A percentile compares a stretch with the other conserved stretches of the same genome.
Evolutionary conservation across 2,113 vertebrate species (phyloP).

Genomic region (Phylloscopus trochiloides): DNA sequence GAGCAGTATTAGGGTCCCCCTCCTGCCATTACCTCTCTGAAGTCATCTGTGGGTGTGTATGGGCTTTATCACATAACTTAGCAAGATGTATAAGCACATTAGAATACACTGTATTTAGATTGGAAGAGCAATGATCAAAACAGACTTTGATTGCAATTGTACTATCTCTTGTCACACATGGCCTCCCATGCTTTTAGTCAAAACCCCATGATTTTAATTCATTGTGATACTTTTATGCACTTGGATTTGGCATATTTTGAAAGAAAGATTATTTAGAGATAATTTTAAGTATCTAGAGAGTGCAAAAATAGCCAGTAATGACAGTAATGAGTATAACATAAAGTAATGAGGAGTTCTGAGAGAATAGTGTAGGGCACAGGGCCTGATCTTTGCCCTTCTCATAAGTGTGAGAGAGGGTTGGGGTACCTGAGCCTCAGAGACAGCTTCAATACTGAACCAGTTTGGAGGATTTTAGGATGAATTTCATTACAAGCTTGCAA

Average conservation of each 20-base stretch:
- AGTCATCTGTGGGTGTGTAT: not conserved
- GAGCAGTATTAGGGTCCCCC: rapidly evolving
- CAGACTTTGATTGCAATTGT: not conserved
- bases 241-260: not conserved
- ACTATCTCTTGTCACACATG: not conserved
- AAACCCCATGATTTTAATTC: not conserved
- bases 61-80: not conserved
- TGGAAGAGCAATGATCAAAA: not conserved
- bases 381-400: slow-evolving; percentile 4
- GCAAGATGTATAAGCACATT: not conserved
- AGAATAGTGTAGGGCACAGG: not conserved
- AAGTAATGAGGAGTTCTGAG: slow-evolving; percentile 7
- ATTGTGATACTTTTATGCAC: not conserved
- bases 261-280: not conserved
- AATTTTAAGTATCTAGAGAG: not conserved
- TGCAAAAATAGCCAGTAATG: not conserved
- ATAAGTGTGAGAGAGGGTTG: not conserved
- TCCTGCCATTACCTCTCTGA: not conserved
- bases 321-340: not conserved
- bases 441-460: not conserved
- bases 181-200: not conserved
- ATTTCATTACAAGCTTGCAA: not conserved
- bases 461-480: not conserved
- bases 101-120: not conserved
- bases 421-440: not conserved